Evolutionary conservation across 2,113 vertebrate genomes (phyloP).

Genomic region (Pipra filicauda): DNA sequence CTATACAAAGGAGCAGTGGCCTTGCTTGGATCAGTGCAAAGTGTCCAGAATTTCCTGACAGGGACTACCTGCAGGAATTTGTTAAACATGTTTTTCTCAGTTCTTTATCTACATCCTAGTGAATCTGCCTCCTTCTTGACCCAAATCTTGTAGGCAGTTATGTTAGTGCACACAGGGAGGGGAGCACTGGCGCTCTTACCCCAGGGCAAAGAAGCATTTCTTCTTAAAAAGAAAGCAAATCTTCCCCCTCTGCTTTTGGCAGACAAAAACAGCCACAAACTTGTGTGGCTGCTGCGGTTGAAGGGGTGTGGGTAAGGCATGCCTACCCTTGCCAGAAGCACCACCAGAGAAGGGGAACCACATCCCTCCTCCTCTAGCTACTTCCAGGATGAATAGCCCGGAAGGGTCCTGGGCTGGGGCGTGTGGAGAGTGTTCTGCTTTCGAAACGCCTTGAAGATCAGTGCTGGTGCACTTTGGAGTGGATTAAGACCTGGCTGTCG

Average conservation of each 20-base stretch:
- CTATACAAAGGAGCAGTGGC: background rate
- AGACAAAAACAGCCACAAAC: background rate
- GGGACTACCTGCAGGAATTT: background rate
- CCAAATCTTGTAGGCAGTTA: background rate
- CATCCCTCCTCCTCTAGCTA: background rate
- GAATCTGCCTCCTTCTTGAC: background rate
- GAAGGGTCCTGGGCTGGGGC: background rate
- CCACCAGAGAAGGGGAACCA: fast-evolving
- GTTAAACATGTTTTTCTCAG: background rate
- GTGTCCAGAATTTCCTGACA: background rate
- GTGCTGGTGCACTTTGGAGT: background rate
- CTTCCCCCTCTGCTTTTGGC: background rate
- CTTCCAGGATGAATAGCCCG: background rate
- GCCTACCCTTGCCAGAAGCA: background rate
- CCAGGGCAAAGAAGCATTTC: background rate
- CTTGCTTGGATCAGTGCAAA: background rate
- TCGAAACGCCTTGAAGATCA: background rate
- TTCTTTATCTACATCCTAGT: background rate
- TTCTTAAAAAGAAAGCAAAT: background rate
- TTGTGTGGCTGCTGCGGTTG: background rate
- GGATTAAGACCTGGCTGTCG: background rate
- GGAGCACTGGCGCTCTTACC: background rate
- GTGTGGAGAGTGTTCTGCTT: background rate
- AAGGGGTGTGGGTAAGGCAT: background rate
- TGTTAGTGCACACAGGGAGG: background rate